Conservation (phyloP, 2,888 invertebrate genomes). For the Chymomyza caudatula region DNA sequence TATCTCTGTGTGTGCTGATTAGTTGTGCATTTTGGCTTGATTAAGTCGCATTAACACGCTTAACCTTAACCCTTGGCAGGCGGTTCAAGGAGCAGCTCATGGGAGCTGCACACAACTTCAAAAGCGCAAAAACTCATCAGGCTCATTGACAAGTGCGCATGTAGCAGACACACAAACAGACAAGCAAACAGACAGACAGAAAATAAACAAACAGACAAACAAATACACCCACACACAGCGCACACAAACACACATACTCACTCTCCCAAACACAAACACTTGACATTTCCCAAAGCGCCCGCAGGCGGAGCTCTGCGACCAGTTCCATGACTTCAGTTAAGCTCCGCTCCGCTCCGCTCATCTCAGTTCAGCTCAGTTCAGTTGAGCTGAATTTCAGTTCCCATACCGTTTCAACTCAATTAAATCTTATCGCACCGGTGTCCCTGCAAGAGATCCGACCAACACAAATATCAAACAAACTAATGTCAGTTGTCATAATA, state of each 20-base stretch:
- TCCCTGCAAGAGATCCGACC: neutral
- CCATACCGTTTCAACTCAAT: conserved; percentile 56
- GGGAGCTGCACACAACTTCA: conserved; percentile 32
- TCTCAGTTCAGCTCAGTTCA: neutral
- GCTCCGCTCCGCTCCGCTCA: neutral
- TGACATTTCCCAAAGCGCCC: conserved; percentile 66
- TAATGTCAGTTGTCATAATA: conserved; percentile 71
- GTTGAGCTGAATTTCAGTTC: neutral
- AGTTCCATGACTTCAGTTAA: neutral
- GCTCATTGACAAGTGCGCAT: conserved; percentile 42
- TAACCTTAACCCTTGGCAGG: conserved; percentile 30
- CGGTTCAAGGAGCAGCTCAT: neutral
- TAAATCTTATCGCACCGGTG: conserved; percentile 63
- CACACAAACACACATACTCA: neutral
- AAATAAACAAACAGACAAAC: neutral
- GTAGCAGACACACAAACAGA: conserved; percentile 31
- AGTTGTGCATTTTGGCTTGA: conserved; percentile 60
- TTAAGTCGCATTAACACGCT: conserved; percentile 47
- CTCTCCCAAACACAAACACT: conserved; percentile 46
- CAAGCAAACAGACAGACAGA: conserved; percentile 11
- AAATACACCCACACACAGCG: neutral
- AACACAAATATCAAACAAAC: conserved; percentile 63
- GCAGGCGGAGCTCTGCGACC: conserved; percentile 38
- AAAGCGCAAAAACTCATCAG: conserved; percentile 44
- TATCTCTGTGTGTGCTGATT: conserved; percentile 46